These are phyloP conservation scores for Podarcis lilfordi DNA, from an alignment of 2,797 vertebrate species.

Conservation along the genomic window DNA sequence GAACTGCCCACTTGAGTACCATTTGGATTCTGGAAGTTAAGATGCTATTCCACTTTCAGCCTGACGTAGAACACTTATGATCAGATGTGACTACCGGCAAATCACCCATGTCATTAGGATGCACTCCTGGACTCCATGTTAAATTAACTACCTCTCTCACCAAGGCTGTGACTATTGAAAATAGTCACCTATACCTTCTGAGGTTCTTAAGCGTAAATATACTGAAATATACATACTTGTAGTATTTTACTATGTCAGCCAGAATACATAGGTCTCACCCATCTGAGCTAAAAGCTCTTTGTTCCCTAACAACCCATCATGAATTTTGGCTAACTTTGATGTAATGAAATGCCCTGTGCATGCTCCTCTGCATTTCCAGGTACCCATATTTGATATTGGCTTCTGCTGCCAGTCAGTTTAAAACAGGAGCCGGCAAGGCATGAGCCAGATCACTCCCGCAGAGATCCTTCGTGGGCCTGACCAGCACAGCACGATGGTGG, in stretches of 20 bases:
- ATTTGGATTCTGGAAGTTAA: too few relatives aligned
- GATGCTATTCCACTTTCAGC: too few relatives aligned
- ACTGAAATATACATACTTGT: background rate
- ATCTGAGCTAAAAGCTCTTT: background rate
- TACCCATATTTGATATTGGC: background rate
- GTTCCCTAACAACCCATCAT: background rate
- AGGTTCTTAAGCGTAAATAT: background rate
- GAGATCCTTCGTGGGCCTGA: too few relatives aligned
- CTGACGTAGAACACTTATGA: too few relatives aligned
- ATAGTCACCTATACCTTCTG: too few relatives aligned
- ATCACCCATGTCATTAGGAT: too few relatives aligned
- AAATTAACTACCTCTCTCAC: background rate
- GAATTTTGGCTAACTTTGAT: background rate
- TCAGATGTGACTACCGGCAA: too few relatives aligned
- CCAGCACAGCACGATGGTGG: fast-evolving
- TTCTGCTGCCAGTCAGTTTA: background rate
- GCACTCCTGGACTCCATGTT: background rate
- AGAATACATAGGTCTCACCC: background rate
- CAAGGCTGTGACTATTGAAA: background rate
- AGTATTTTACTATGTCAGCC: too few relatives aligned
- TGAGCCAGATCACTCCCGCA: too few relatives aligned
- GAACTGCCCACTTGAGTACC: too few relatives aligned
- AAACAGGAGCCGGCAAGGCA: background rate
- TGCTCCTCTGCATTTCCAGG: background rate
- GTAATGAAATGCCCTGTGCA: background rate